phyloP scores from a whole-genome alignment of 2,888 invertebrate genomes.

The Campoletis raptor region DNA sequence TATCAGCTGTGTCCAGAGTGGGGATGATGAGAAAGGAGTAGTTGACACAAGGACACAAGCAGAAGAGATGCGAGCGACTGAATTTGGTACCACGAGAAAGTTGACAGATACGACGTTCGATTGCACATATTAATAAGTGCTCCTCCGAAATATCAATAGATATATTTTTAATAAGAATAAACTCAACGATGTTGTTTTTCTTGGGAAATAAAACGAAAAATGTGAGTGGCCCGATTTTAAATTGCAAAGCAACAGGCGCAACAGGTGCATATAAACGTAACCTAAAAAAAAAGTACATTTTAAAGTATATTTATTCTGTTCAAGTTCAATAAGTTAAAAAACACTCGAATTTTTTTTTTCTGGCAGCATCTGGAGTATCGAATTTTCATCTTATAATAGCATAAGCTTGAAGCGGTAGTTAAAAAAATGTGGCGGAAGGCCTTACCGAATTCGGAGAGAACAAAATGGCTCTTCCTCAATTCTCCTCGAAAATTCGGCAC shows the following conservation, averaged over 20 bases:
- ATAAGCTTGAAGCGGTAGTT: not conserved
- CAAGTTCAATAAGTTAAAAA: not conserved
- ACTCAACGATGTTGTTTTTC: not conserved
- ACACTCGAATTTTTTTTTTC: not conserved
- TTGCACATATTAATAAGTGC: not conserved
- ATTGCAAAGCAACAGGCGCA: not conserved
- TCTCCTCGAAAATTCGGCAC: conserved; percentile 25
- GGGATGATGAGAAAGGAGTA: not conserved
- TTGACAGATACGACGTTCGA: not conserved
- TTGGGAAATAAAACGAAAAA: not conserved
- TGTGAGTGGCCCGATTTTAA: not conserved
- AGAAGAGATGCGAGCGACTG: not conserved
- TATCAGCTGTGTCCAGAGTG: not conserved
- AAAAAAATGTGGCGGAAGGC: conserved; percentile 76
- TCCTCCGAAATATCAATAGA: not conserved
- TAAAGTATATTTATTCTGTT: not conserved
- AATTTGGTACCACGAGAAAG: not conserved
- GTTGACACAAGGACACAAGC: not conserved
- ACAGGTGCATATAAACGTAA: not conserved
- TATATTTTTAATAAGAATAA: not conserved
- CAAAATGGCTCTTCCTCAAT: not conserved
- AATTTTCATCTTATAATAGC: not conserved
- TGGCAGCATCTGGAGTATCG: not conserved
- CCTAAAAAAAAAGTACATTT: not conserved
- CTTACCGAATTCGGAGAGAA: conserved; percentile 52